Percentiles rank a stretch among this genome's conserved stretches.
Evolutionary conservation across 2,113 vertebrate species (phyloP).

Genomic region (Myrmecobius fasciatus): DNA sequence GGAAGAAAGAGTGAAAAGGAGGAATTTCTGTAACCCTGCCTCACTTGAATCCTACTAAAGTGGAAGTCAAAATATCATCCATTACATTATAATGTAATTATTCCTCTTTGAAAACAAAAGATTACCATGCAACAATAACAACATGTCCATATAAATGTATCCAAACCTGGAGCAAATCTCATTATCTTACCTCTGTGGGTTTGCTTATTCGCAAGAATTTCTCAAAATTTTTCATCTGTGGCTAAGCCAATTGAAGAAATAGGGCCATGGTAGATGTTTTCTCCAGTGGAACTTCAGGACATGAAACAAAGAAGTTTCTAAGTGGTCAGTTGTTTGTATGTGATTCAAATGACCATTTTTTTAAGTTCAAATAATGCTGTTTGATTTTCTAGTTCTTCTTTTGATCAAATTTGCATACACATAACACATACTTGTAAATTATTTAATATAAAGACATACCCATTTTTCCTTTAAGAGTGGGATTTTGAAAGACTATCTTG

Average conservation of each 20-base stretch:
- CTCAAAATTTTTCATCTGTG: too few species aligned
- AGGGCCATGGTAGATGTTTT: too few species aligned
- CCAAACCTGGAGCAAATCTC: not conserved
- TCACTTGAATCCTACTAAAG: not conserved
- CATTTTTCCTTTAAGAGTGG: not conserved
- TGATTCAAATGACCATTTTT: too few species aligned
- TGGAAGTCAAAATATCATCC: not conserved
- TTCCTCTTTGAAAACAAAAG: not conserved
- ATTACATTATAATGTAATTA: not conserved
- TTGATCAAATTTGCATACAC: not conserved
- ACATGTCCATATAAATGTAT: too few species aligned
- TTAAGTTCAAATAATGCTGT: not conserved
- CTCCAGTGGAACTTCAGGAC: too few species aligned
- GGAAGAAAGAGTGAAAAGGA: not conserved
- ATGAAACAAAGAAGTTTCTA: too few species aligned
- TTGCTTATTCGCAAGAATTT: too few species aligned
- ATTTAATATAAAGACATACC: not conserved
- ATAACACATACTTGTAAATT: not conserved
- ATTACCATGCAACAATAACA: not conserved
- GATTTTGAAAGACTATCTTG: not conserved
- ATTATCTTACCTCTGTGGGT: too few species aligned
- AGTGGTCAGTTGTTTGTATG: too few species aligned
- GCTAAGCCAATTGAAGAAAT: too few species aligned
- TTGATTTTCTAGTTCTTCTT: not conserved
- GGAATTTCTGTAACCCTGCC: not conserved